Percentiles rank a stretch among this genome's conserved stretches.
phyloP scores from a whole-genome alignment of 2,797 vertebrate species.

The Coranthus polyacanthus region DNA sequence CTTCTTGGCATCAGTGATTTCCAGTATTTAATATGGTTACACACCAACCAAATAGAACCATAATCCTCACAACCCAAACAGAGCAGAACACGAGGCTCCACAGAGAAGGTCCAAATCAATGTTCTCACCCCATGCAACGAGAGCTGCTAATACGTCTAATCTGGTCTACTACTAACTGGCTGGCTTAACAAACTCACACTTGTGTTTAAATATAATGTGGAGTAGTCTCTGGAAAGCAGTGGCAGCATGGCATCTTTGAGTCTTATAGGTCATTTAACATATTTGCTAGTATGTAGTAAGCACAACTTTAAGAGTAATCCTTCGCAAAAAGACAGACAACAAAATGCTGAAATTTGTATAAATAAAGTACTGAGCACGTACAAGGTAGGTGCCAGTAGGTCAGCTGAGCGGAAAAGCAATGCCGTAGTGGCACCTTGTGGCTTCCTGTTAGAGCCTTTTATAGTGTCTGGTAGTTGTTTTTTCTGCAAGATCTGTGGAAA shows the following conservation, averaged over 20 bases:
- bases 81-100: constrained; percentile 40
- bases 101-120: constrained; percentile 50
- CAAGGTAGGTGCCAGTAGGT: too few relatives aligned
- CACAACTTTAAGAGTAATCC: too few relatives aligned
- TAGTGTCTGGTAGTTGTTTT: too few relatives aligned
- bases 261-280: constrained; percentile 1
- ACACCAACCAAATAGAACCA: constrained; percentile 40
- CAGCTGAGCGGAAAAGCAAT: too few relatives aligned
- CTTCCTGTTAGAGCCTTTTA: too few relatives aligned
- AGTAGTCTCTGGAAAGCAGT: constrained; percentile 24
- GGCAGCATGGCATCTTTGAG: neutral
- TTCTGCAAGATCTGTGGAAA: too few relatives aligned
- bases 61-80: constrained; percentile 63
- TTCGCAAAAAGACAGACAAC: too few relatives aligned
- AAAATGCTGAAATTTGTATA: too few relatives aligned
- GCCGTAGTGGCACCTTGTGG: too few relatives aligned
- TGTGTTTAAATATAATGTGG: constrained; percentile 34
- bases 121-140: constrained; percentile 60
- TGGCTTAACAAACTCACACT: constrained; percentile 50
- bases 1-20: constrained; percentile 15
- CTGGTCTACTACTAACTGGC: constrained; percentile 63
- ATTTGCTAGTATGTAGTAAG: neutral
- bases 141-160: constrained; percentile 73
- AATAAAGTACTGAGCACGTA: too few relatives aligned
- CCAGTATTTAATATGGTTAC: constrained; percentile 41